phyloP scores from a whole-genome alignment of 1,140 invertebrate species.

The Saccostrea cuccullata region DNA sequence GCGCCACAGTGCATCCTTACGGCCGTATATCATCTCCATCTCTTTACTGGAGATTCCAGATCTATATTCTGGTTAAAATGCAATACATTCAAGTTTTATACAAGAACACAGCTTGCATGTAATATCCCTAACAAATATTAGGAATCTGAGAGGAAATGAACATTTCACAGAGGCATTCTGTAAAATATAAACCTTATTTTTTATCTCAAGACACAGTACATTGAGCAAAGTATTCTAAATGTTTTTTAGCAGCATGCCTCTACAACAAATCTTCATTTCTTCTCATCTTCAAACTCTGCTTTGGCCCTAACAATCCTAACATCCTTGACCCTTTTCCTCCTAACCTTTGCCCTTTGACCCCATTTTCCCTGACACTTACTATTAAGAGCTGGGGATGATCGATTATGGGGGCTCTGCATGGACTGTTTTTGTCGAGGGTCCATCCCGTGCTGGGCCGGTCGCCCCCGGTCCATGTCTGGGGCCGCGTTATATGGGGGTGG shows the following conservation, averaged over 20 bases:
- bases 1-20: conserved; percentile 47
- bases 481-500: conserved; percentile 65
- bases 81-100: conserved; percentile 19
- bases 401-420: conserved; percentile 61
- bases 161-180: background rate
- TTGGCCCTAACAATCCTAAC: conserved; percentile 13
- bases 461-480: conserved; percentile 46
- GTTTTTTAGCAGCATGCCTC: background rate
- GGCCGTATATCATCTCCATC: conserved; percentile 54
- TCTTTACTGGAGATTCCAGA: conserved; percentile 53
- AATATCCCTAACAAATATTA: background rate
- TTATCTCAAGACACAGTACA: background rate
- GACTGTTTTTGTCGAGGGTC: conserved; percentile 52
- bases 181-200: background rate
- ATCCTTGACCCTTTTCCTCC: background rate
- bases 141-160: conserved; percentile 3
- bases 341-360: background rate
- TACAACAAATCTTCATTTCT: background rate
- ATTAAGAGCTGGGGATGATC: conserved; percentile 65
- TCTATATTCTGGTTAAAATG: conserved; percentile 52
- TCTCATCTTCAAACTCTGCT: conserved; percentile 41
- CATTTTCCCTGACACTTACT: conserved; percentile 57
- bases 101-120: background rate
- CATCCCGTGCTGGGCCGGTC: conserved; percentile 29
- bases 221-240: background rate